Percentiles rank a stretch among this genome's conserved stretches.
These are phyloP conservation scores for Dasypus novemcinctus DNA, from an alignment of 2,113 vertebrate species.

Conservation along the genomic window DNA sequence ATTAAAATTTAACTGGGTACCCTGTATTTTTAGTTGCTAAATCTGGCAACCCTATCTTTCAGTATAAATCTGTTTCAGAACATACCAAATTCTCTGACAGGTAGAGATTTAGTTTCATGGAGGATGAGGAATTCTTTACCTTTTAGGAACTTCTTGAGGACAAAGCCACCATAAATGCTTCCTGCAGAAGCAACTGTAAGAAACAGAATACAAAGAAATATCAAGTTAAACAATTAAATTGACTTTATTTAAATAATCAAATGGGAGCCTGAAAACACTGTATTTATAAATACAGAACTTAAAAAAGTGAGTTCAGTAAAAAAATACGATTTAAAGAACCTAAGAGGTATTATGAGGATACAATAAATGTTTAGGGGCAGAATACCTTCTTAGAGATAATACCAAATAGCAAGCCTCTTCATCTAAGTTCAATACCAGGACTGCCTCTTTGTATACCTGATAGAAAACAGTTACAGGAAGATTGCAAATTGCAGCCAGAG, in stretches of 20 bases:
- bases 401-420: conserved; percentile 3
- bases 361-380: background rate
- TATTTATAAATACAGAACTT: background rate
- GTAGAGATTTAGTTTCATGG: background rate
- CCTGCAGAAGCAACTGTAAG: conserved; percentile 65
- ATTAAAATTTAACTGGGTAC: conserved; percentile 50
- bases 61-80: conserved; percentile 45
- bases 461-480: conserved; percentile 22
- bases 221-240: conserved; percentile 35
- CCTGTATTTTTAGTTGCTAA: conserved; percentile 32
- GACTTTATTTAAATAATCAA: conserved; percentile 34
- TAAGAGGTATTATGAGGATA: background rate
- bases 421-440: background rate
- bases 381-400: background rate
- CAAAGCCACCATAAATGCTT: conserved; percentile 37
- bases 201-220: conserved; percentile 53
- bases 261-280: conserved; percentile 16
- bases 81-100: conserved; percentile 29
- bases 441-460: conserved; percentile 1
- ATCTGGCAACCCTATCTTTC: conserved; percentile 20
- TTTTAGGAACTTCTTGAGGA: conserved; percentile 69
- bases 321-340: background rate
- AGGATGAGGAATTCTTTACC: conserved; percentile 65
- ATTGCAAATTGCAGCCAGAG: background rate
- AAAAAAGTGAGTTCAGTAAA: conserved; percentile 36